Base-by-base conservation (phyloP, 2,888 invertebrate genomes). In the Petrolisthes cinctipes region DNA sequence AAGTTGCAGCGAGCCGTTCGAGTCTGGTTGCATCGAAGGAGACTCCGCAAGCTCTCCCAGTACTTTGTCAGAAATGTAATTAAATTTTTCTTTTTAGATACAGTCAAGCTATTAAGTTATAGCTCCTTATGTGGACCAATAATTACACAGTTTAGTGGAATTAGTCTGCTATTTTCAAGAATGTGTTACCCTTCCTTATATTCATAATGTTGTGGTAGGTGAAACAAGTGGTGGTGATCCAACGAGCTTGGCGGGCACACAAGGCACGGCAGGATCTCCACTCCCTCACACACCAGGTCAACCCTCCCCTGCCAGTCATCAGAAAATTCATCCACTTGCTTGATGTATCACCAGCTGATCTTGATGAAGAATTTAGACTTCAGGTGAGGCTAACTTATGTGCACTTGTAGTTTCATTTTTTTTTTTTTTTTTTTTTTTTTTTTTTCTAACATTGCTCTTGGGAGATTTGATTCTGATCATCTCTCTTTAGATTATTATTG, bases 261-360 rank as follows among this genome's bases (percentile, higher is more conserved):
- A 89, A 86, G 51, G 88, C 88, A n/a, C 76, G 86, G 53, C 76
- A 79, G 20, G 89, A 90, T 57, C 86, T 91, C 53, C 83, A 71
- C 37, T 82, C 88, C 56, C 85, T 91, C n/a, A 89, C 91, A 5
- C 80, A 79, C 71, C 83, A 78, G 68, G 81, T 66, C 56, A 85
- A 84, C 51, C 90, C 90, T 92, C 51, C 91, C 92, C 37, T 95
- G 23, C 93, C 94, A 89, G 94, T 95, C 17, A 94, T 95, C 4
- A 94, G 94, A 87, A 94, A 94, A 91, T 96, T 96, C 93, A 95
- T 96, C 53, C 95, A 95, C 23, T 94, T 96, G 91, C 93, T 96
- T 81, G 95, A 96, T 92, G 95, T 95, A 91, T 95, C 95, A 82
- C 95, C 95, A 37, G 94, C 95, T 92, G 96, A 96, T 92, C 96